Evolutionary conservation across 2,888 invertebrate species (phyloP).

Genomic region (Pseudococcus longispinus): DNA sequence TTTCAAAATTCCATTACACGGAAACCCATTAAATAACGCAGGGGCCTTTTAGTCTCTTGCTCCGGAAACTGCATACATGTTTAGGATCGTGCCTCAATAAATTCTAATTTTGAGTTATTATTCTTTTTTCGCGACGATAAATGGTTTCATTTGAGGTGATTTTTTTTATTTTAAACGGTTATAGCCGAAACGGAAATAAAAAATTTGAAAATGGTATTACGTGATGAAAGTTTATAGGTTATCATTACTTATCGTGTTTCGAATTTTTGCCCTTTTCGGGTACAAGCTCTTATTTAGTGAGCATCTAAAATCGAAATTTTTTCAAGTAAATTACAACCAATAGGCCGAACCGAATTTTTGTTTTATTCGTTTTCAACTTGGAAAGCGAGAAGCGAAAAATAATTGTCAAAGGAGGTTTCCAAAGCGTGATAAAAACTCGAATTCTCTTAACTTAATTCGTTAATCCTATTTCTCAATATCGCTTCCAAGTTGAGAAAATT

Average conservation of each 20-base stretch:
- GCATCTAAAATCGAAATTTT: too few relatives aligned
- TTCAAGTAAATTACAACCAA: too few relatives aligned
- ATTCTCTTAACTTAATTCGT: too few relatives aligned
- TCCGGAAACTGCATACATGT: constrained; percentile 53
- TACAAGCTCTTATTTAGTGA: neutral
- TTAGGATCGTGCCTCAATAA: constrained; percentile 51
- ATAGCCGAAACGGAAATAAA: constrained; percentile 44
- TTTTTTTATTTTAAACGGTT: constrained; percentile 33
- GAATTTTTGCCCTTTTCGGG: neutral
- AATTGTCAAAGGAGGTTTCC: neutral
- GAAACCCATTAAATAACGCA: constrained; percentile 52
- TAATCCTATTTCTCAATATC: too few relatives aligned
- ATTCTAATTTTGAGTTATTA: constrained; percentile 57
- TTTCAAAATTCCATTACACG: constrained; percentile 53
- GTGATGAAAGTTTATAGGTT: constrained; percentile 44
- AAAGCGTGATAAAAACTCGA: neutral
- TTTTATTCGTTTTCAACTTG: too few relatives aligned
- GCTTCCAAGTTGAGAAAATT: too few relatives aligned
- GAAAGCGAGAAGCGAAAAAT: too few relatives aligned
- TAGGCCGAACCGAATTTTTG: too few relatives aligned
- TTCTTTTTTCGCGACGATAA: constrained; percentile 47
- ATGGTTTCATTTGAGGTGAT: constrained; percentile 51
- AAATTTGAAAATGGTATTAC: constrained; percentile 51
- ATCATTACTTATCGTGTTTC: neutral
- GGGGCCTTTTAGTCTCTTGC: constrained; percentile 33